Conservation (phyloP, 1,140 invertebrate species). For the Pseudomyrmex gracilis region DNA sequence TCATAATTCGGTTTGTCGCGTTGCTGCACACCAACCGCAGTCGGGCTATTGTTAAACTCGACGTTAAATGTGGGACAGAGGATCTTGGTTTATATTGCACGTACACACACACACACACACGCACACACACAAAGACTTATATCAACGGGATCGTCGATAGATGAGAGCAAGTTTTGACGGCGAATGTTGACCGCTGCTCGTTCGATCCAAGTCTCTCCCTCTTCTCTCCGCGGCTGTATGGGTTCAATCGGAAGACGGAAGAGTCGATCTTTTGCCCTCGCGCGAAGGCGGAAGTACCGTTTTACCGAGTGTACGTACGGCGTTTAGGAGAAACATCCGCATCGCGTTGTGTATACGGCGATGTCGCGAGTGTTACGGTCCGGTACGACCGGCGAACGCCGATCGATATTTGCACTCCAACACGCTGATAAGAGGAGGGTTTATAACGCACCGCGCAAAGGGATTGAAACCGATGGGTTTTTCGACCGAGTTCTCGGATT, state of each 20-base stretch:
- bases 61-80: background rate
- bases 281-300: background rate
- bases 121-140: background rate
- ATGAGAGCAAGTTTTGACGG: conserved; percentile 11
- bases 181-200: background rate
- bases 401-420: conserved; percentile 49
- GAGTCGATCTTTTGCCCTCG: conserved; percentile 12
- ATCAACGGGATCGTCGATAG: background rate
- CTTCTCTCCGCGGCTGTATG: background rate
- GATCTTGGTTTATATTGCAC: background rate
- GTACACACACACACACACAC: too few relatives aligned
- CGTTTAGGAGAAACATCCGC: background rate
- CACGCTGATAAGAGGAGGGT: conserved; percentile 36
- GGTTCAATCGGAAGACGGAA: conserved; percentile 28
- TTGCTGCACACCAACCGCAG: background rate
- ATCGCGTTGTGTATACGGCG: background rate
- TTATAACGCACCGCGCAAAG: background rate
- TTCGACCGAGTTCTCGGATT: background rate
- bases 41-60: background rate
- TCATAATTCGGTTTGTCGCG: too few relatives aligned
- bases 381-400: conserved; percentile 10
- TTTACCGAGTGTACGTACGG: background rate
- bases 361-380: conserved; percentile 38
- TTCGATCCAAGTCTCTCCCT: background rate
- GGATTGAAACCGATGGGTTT: conserved; percentile 30